Conservation (phyloP, 2,113 vertebrate genomes). For the Apteryx mantelli region DNA sequence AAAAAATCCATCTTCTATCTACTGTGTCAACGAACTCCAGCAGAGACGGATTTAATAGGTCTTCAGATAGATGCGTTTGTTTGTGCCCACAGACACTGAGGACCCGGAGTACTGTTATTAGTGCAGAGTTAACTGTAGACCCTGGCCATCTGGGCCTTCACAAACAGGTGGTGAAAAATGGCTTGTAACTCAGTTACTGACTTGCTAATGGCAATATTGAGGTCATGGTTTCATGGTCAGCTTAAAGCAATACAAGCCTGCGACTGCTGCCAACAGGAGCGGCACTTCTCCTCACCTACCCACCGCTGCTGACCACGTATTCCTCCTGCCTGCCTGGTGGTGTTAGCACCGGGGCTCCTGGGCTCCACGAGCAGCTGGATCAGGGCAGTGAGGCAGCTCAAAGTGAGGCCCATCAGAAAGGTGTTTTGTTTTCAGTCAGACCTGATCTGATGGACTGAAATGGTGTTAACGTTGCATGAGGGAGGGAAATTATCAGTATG, state of each 20-base stretch:
- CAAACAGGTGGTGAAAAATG: not conserved
- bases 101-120: not conserved
- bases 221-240: not conserved
- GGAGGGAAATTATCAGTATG: not conserved
- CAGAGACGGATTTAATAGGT: not conserved
- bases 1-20: not conserved
- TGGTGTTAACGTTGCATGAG: not conserved
- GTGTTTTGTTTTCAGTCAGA: not conserved
- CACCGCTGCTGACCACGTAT: rapidly evolving
- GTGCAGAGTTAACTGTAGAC: not conserved
- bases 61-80: not conserved
- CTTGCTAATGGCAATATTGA: not conserved
- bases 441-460: not conserved
- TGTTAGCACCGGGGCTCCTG: rapidly evolving
- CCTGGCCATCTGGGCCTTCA: not conserved
- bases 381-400: not conserved
- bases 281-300: not conserved
- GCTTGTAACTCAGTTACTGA: not conserved
- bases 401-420: not conserved
- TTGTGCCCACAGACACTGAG: not conserved
- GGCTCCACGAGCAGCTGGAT: rapidly evolving
- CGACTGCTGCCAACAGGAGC: rapidly evolving
- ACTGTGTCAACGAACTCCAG: not conserved
- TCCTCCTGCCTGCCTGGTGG: rapidly evolving
- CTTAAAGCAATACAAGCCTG: not conserved